Evolutionary conservation across 2,113 vertebrate species (phyloP).

Genomic region (Gasterosteus nipponicus): DNA sequence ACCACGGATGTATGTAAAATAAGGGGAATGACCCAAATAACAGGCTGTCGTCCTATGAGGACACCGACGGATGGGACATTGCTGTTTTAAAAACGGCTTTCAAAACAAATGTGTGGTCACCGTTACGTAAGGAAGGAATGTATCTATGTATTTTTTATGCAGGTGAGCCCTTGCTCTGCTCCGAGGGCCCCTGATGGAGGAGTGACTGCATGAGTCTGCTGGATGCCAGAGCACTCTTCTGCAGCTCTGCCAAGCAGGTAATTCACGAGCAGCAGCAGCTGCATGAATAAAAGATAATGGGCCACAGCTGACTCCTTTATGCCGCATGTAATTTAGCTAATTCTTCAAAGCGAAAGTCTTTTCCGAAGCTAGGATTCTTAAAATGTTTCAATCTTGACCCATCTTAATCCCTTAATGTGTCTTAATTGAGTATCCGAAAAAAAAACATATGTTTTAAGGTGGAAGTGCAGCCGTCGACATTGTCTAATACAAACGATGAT

Average conservation of each 20-base stretch:
- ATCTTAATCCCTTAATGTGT: conserved; percentile 40
- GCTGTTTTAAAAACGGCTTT: conserved; percentile 38
- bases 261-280: conserved; percentile 79
- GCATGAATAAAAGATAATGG: conserved; percentile 83
- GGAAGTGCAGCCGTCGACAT: conserved; percentile 43
- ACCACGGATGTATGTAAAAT: conserved; percentile 3
- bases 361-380: conserved; percentile 54
- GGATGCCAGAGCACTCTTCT: conserved; percentile 75
- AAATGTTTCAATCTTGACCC: conserved; percentile 36
- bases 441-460: conserved; percentile 52
- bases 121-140: conserved; percentile 74
- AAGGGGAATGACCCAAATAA: neutral
- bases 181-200: conserved; percentile 73
- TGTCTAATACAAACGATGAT: conserved; percentile 55
- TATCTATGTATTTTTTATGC: conserved; percentile 81
- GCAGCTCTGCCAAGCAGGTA: conserved; percentile 81
- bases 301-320: conserved; percentile 78
- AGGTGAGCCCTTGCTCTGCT: conserved; percentile 75
- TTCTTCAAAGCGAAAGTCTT: conserved; percentile 67
- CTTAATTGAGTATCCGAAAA: conserved; percentile 45
- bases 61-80: conserved; percentile 12
- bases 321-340: conserved; percentile 71
- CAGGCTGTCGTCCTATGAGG: neutral
- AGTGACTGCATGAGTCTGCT: conserved; percentile 68
- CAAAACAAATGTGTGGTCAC: conserved; percentile 66